Conservation (phyloP, 1,140 invertebrate genomes). For the Delia radicum region DNA sequence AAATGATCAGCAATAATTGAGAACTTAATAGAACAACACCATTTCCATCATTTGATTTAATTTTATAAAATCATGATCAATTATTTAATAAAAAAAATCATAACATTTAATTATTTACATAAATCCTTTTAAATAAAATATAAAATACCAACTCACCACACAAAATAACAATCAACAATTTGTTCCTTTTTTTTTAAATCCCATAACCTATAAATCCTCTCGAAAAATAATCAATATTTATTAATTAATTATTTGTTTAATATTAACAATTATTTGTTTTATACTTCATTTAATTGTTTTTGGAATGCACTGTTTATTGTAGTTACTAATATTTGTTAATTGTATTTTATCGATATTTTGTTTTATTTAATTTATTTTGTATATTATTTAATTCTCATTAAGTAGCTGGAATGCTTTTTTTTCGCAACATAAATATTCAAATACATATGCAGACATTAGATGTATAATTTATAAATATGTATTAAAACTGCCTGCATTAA, state of each 20-base stretch:
- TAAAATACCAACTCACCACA: constrained; percentile 46
- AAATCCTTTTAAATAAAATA: background rate
- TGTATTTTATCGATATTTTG: constrained; percentile 1
- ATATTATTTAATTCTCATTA: background rate
- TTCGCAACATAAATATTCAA: background rate
- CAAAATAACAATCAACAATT: constrained; percentile 39
- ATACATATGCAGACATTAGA: background rate
- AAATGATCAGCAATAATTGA: background rate
- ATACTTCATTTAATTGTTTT: background rate
- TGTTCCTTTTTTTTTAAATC: background rate
- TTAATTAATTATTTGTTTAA: background rate
- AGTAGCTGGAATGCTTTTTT: constrained; percentile 1
- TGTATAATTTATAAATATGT: background rate
- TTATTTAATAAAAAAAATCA: background rate
- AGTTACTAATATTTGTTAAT: background rate
- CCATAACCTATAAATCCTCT: background rate
- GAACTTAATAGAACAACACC: background rate
- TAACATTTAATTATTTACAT: background rate
- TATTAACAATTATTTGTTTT: background rate
- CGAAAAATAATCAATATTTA: background rate
- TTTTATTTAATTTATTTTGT: background rate
- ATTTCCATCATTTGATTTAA: background rate
- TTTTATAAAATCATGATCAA: background rate
- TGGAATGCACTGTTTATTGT: background rate
- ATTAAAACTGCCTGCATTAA: background rate